phyloP scores from a whole-genome alignment of 1,140 invertebrate genomes.

The Macrobrachium nipponense region DNA sequence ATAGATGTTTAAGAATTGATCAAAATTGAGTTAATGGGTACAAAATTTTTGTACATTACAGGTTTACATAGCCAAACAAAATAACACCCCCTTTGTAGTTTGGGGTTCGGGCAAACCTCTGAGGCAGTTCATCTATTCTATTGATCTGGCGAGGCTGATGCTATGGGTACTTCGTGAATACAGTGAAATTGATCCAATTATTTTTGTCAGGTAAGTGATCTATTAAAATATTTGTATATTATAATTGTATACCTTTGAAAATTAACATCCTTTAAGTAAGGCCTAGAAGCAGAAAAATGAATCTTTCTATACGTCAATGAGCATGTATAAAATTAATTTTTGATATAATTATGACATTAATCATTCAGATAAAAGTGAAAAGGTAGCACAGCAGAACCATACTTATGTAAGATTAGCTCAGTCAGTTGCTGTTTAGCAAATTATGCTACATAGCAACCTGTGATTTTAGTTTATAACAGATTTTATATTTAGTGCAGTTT shows the following conservation, averaged over 20 bases:
- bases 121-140: conserved; percentile 97
- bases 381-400: too few relatives aligned
- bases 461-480: too few relatives aligned
- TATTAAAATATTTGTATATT: conserved; percentile 1
- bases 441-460: too few relatives aligned
- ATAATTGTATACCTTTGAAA: neutral
- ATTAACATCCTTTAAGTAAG: neutral
- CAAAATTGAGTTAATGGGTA: neutral
- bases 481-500: too few relatives aligned
- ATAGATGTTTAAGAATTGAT: too few relatives aligned
- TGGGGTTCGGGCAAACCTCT: conserved; percentile 92
- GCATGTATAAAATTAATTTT: too few relatives aligned
- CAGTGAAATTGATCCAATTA: conserved; percentile 89
- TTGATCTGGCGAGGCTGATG: conserved; percentile 91
- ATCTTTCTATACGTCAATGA: neutral
- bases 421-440: too few relatives aligned
- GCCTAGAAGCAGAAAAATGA: neutral
- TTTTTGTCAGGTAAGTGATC: conserved; percentile 83
- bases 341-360: too few relatives aligned
- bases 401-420: too few relatives aligned
- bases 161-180: conserved; percentile 92
- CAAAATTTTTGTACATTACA: conserved; percentile 58
- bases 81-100: conserved; percentile 74
- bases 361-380: too few relatives aligned
- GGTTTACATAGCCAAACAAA: conserved; percentile 75